Evolutionary conservation across 2,797 vertebrate genomes (phyloP).

Genomic region (Galago senegalensis): DNA sequence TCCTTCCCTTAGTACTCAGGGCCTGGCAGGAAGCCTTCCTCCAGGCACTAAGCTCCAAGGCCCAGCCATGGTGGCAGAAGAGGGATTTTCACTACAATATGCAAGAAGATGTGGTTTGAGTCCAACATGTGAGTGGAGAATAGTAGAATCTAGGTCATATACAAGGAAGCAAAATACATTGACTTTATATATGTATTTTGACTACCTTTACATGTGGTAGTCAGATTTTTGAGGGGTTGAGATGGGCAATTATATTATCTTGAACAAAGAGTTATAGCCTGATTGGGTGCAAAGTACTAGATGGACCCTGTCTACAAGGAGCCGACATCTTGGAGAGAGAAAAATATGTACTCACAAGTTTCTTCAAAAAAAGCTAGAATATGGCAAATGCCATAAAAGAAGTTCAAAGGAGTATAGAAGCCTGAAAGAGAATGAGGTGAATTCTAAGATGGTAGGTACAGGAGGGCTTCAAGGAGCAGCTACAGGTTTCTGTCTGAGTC

Average conservation of each 20-base stretch:
- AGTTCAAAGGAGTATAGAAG: background rate
- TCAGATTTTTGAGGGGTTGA: background rate
- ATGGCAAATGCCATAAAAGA: background rate
- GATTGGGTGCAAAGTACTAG: background rate
- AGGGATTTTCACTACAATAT: background rate
- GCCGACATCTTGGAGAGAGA: background rate
- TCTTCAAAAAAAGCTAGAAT: background rate
- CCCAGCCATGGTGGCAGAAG: background rate
- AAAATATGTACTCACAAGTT: background rate
- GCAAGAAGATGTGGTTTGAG: background rate
- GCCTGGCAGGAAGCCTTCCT: background rate
- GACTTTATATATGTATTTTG: background rate
- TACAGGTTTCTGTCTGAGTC: background rate
- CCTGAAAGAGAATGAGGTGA: too few relatives aligned
- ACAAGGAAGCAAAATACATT: background rate
- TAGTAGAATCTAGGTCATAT: background rate
- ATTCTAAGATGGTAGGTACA: background rate
- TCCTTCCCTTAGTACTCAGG: background rate
- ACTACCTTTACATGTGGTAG: background rate
- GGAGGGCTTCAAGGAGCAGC: background rate
- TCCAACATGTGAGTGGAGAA: background rate
- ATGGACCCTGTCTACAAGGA: background rate
- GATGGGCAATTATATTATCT: background rate
- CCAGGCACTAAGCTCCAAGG: background rate
- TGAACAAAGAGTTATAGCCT: background rate